phyloP scores from a whole-genome alignment of 2,888 invertebrate genomes.

The Leucoptera coffeella region DNA sequence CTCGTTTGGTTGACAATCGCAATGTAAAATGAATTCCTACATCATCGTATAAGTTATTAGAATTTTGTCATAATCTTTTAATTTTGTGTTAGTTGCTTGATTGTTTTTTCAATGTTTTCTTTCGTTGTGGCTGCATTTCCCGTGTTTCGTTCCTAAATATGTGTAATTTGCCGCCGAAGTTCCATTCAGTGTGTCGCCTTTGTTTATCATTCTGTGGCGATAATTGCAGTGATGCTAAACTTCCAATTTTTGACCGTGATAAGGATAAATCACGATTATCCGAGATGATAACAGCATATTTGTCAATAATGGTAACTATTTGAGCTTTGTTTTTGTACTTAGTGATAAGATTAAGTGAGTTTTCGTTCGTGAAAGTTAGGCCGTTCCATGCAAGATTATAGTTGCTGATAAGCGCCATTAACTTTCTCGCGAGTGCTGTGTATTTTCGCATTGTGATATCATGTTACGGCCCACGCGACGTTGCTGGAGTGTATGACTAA shows the following conservation, averaged over 20 bases:
- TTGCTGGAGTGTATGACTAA: slow-evolving; percentile 48
- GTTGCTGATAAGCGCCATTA: slow-evolving; percentile 57
- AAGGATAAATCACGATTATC: slow-evolving; percentile 62
- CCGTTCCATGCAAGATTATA: slow-evolving; percentile 49
- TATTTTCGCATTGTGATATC: slow-evolving; percentile 57
- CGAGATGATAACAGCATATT: slow-evolving; percentile 72
- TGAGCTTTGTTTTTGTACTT: slow-evolving; percentile 15
- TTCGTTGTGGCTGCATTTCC: slow-evolving; percentile 45
- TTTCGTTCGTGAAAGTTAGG: slow-evolving; percentile 51
- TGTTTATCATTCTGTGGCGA: slow-evolving; percentile 76
- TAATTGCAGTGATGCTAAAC: slow-evolving; percentile 66
- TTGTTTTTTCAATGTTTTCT: slow-evolving; percentile 51
- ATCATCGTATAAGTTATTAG: slow-evolving; percentile 51
- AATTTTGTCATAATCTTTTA: slow-evolving; percentile 46
- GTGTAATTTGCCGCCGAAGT: slow-evolving; percentile 89
- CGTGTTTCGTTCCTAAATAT: slow-evolving; percentile 64
- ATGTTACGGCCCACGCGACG: slow-evolving; percentile 54
- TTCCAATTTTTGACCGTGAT: slow-evolving; percentile 72
- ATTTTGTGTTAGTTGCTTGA: slow-evolving; percentile 43
- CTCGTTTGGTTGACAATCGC: slow-evolving; percentile 51
- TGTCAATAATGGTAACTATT: slow-evolving; percentile 68
- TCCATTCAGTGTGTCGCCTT: slow-evolving; percentile 90
- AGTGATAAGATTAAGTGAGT: slow-evolving; percentile 16
- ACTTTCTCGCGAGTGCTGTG: slow-evolving; percentile 56
- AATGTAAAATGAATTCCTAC: slow-evolving; percentile 50